A percentile compares a stretch with the other conserved stretches of the same genome.
Evolutionary conservation across 2,113 vertebrate genomes (phyloP).

Genomic region (Bombycilla garrulus): DNA sequence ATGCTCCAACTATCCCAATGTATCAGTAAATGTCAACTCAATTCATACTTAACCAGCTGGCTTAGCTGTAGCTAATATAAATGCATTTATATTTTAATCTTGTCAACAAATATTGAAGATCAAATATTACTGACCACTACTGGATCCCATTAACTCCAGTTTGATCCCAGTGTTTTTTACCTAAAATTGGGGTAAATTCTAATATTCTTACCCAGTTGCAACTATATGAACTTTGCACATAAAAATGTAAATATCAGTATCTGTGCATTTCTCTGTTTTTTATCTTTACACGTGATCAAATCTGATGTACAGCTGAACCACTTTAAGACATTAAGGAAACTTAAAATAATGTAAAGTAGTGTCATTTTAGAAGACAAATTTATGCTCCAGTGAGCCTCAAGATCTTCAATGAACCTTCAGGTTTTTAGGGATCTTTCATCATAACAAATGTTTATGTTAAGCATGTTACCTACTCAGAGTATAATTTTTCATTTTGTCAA

Average conservation of each 20-base stretch:
- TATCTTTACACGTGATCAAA: background rate
- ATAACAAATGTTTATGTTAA: background rate
- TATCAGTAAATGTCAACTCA: slow-evolving; percentile 16
- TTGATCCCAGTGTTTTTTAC: background rate
- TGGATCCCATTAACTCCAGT: background rate
- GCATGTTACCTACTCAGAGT: background rate
- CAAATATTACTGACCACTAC: background rate
- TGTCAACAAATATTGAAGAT: background rate
- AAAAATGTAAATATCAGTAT: background rate
- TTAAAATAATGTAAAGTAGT: background rate
- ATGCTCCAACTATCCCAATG: background rate
- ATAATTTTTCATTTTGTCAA: background rate
- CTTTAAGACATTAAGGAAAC: slow-evolving; percentile 12
- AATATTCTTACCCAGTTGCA: background rate
- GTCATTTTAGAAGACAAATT: slow-evolving; percentile 16
- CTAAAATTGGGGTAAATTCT: background rate
- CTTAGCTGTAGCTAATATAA: background rate
- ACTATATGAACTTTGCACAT: background rate
- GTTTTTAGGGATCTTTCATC: slow-evolving; percentile 27
- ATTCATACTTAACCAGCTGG: background rate
- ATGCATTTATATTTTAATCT: background rate
- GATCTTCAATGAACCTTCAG: background rate
- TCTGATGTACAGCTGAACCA: background rate
- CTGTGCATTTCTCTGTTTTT: background rate
- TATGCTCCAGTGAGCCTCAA: background rate